These are phyloP conservation scores for Alfaro cultratus DNA, from an alignment of 2,797 vertebrate genomes.

Conservation along the genomic window DNA sequence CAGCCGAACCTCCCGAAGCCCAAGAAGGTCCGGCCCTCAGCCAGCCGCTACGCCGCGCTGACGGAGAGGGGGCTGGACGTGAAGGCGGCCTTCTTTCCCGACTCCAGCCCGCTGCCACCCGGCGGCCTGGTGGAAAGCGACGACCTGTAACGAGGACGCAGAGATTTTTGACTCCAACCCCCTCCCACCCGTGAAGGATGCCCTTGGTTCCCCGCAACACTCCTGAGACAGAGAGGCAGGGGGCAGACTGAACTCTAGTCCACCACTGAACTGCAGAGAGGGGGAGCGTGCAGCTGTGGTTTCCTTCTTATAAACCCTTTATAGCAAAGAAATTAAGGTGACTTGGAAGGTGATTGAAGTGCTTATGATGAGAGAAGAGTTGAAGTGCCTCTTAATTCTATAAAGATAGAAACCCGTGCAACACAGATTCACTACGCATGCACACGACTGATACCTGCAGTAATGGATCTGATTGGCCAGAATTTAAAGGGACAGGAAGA, in stretches of 20 bases:
- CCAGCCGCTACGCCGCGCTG: conserved; percentile 95
- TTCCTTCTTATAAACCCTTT: conserved; percentile 18
- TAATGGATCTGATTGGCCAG: conserved; percentile 30
- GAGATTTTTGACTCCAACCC: background rate
- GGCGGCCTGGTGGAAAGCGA: conserved; percentile 95
- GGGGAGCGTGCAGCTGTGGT: conserved; percentile 24
- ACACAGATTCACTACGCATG: conserved; percentile 66
- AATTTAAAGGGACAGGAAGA: conserved; percentile 63
- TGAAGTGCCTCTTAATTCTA: conserved; percentile 68
- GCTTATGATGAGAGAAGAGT: conserved; percentile 34
- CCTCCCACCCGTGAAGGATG: conserved; percentile 15
- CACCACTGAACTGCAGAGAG: conserved; percentile 42
- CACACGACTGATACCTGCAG: conserved; percentile 30
- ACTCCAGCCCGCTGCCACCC: conserved; percentile 88
- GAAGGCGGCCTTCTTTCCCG: conserved; percentile 96
- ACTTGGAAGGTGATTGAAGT: conserved; percentile 52
- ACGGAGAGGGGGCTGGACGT: conserved; percentile 97
- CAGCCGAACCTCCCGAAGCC: conserved; percentile 91
- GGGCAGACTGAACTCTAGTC: conserved; percentile 29
- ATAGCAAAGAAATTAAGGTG: conserved; percentile 43
- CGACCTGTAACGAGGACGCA: conserved; percentile 85
- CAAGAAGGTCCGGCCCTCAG: conserved; percentile 94
- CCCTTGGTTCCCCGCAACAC: conserved; percentile 19
- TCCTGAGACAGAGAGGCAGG: conserved; percentile 25
- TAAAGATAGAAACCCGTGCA: conserved; percentile 39